Conservation (phyloP, 2,797 vertebrate species). For the Acanthopagrus latus region DNA sequence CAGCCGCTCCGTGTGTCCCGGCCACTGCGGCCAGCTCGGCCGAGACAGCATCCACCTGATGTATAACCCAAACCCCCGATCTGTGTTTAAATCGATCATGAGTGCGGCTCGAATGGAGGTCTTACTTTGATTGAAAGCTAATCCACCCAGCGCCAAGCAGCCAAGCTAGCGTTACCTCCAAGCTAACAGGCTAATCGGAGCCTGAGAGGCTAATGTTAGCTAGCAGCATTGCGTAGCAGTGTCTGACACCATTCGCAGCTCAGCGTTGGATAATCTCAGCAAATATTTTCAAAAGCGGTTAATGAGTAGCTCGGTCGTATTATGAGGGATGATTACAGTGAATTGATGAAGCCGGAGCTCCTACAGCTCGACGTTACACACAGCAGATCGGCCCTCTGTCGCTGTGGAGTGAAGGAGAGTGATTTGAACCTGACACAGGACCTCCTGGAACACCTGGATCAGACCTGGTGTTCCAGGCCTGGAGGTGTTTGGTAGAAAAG, state of each 20-base stretch:
- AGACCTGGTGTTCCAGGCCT: conserved; percentile 12
- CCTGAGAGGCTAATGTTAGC: conserved; percentile 50
- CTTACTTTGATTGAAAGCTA: conserved; percentile 5
- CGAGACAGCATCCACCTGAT: accelerated
- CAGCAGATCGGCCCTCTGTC: neutral
- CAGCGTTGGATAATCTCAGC: neutral
- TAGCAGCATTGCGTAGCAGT: conserved; percentile 71
- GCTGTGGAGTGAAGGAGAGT: conserved; percentile 1
- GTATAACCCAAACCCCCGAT: neutral
- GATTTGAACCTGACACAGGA: conserved; percentile 28
- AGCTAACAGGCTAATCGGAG: conserved; percentile 70
- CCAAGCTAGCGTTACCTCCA: conserved; percentile 7
- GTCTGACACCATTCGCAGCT: conserved; percentile 25
- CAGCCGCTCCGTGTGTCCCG: conserved; percentile 15
- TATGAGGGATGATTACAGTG: accelerated
- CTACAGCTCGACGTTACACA: neutral
- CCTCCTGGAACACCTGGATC: conserved; percentile 28
- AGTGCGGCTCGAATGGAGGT: neutral
- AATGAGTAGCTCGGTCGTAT: accelerated
- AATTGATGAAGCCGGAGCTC: neutral
- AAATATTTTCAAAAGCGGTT: neutral
- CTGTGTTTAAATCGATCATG: neutral
- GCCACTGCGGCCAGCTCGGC: neutral
- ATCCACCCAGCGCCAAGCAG: conserved; percentile 13
- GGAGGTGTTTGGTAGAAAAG: neutral